These are phyloP conservation scores for Zingel zingel DNA, from an alignment of 2,113 vertebrate species.

Conservation along the genomic window DNA sequence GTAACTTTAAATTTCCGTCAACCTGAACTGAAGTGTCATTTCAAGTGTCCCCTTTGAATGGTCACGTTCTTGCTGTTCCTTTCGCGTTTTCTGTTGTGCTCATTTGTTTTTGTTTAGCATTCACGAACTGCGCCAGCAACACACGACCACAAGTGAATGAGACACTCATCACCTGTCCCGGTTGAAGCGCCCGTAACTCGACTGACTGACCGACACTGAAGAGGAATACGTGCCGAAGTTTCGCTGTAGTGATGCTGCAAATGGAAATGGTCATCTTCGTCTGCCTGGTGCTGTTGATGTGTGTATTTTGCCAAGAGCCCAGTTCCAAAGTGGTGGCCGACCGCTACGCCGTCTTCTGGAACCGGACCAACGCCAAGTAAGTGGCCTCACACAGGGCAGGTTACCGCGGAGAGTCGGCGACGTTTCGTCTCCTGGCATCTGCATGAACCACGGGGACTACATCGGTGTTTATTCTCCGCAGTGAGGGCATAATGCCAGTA, in stretches of 20 bases:
- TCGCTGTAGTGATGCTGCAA: conserved; percentile 92
- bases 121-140: conserved; percentile 55
- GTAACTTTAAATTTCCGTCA: conserved; percentile 40
- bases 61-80: conserved; percentile 9
- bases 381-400: conserved; percentile 51
- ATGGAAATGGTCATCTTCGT: conserved; percentile 95
- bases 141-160: conserved; percentile 75
- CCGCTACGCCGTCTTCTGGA: conserved; percentile 98
- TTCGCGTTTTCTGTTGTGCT: conserved; percentile 20
- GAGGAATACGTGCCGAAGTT: conserved; percentile 82
- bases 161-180: conserved; percentile 71
- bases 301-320: conserved; percentile 94
- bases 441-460: conserved; percentile 36
- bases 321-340: conserved; percentile 97
- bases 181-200: conserved; percentile 62
- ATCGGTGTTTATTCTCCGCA: conserved; percentile 67
- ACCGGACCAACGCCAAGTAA: conserved; percentile 96
- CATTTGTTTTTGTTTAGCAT: conserved; percentile 30
- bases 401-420: conserved; percentile 36
- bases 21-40: conserved; percentile 61
- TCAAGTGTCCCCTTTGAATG: conserved; percentile 41
- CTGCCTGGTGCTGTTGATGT: conserved; percentile 94
- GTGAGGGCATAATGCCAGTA: conserved; percentile 63
- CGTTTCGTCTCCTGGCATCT: conserved; percentile 26
- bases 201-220: conserved; percentile 63